A percentile compares a stretch with the other conserved stretches of the same genome.
Conservation (phyloP, 1,140 invertebrate genomes). For the Chelonus insularis region DNA sequence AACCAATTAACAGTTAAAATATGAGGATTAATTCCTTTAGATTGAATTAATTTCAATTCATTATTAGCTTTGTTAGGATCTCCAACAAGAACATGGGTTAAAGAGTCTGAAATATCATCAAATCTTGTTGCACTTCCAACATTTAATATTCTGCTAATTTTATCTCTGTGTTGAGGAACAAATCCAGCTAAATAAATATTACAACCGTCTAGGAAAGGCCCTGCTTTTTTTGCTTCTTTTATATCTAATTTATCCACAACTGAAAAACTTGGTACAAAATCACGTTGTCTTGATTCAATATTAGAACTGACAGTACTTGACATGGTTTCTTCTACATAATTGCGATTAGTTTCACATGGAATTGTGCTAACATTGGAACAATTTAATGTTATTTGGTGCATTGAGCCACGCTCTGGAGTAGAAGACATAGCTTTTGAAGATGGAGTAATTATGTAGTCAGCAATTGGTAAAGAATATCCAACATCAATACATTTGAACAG, state of each 20-base stretch:
- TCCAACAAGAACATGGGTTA: constrained; percentile 81
- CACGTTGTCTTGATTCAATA: background rate
- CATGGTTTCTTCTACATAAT: constrained; percentile 35
- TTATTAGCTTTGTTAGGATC: constrained; percentile 56
- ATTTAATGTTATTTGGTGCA: constrained; percentile 32
- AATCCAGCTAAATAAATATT: constrained; percentile 74
- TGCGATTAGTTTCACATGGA: constrained; percentile 21
- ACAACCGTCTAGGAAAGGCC: constrained; percentile 82
- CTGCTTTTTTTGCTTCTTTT: constrained; percentile 69
- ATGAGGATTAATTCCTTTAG: constrained; percentile 57
- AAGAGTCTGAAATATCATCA: constrained; percentile 71
- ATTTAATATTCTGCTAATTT: constrained; percentile 77
- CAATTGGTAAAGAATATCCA: constrained; percentile 73
- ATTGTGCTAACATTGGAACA: constrained; percentile 38
- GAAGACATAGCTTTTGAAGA: constrained; percentile 57
- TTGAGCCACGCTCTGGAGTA: constrained; percentile 59
- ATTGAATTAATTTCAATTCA: constrained; percentile 57
- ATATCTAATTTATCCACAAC: constrained; percentile 65
- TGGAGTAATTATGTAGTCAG: constrained; percentile 65
- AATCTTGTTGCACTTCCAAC: constrained; percentile 79
- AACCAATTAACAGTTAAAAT: constrained; percentile 76
- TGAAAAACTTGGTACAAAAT: constrained; percentile 51
- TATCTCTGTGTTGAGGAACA: constrained; percentile 66
- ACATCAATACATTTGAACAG: constrained; percentile 73
- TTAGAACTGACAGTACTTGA: constrained; percentile 37